Evolutionary conservation across 1,140 invertebrate genomes (phyloP), one percentile per base, ranked within the genome.

Genomic region (Hycleus phaleratus): DNA sequence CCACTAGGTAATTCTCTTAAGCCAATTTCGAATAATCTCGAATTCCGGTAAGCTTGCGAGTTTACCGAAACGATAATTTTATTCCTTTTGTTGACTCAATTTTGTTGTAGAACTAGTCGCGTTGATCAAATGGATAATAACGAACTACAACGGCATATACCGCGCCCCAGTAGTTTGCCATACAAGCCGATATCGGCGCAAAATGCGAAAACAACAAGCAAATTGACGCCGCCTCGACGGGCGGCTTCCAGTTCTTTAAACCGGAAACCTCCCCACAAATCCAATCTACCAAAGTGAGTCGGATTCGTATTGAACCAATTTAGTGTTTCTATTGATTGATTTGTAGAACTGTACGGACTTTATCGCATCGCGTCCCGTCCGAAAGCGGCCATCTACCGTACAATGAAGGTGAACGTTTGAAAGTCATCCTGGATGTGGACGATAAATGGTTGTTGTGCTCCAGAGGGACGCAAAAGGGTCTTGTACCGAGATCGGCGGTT

Each of bases 301-400:
- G 42, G 0, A 38, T 45, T 60, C 18, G 1, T 18, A 18, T 18
- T 18, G 18, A 18, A 1, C 18, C 1, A 18, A 18, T 18, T 18
- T 18, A 18, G 18, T 1, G 18, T 18, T 18, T 18, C 18, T 18
- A 18, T 18, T 1, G 18, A 18, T 57, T 7, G 49, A 26, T 61
- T 79, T 78, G 3, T 75, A 89, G 87, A 72, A 79, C 84, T 67
- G 88, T 88, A 32, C 79, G 83, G 68, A 88, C 88, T 3, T 69
- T 89, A 9, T 84, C 84, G 68, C 86, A 89, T 66, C 77, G 86
- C 62, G 70, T 86, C 50, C 83, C 86, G 9, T 85, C 86, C 2
- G 85, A 88, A 65, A 86, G 84, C 40, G 87, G 87, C 38, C 87
- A 89, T 65, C 74, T 90, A n/a, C 84, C 86, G 11, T 90, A 87